phyloP scores from a whole-genome alignment of 2,888 invertebrate species.

The Philopedon plagiatum region DNA sequence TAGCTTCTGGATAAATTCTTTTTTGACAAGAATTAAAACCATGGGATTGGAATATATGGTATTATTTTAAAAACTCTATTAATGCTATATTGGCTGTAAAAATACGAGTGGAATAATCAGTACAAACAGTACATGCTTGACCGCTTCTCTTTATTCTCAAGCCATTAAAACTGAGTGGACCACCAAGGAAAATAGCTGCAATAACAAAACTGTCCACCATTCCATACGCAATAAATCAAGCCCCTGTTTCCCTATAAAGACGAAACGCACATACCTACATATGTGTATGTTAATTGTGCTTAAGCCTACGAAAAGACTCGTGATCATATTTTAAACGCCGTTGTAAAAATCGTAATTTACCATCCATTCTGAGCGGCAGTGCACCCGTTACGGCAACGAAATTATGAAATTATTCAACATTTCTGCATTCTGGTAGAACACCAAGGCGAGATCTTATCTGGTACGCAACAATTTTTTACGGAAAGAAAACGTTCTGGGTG shows the following conservation, averaged over 20 bases:
- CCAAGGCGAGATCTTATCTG: slow-evolving; percentile 32
- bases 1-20: no score
- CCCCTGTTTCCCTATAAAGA: slow-evolving; percentile 18
- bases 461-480: slow-evolving; percentile 17
- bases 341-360: slow-evolving; percentile 29
- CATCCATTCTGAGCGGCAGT: slow-evolving; percentile 18
- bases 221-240: slow-evolving; percentile 12
- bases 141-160: no score
- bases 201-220: slow-evolving; percentile 10
- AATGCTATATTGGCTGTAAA: no score
- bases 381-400: slow-evolving; percentile 34
- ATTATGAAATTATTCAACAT: slow-evolving; percentile 46
- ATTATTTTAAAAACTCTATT: no score
- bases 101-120: no score
- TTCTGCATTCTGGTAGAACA: slow-evolving; percentile 44
- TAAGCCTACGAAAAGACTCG: neutral
- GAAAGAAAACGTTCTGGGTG: slow-evolving; percentile 19
- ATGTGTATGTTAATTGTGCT: slow-evolving; percentile 17
- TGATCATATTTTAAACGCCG: neutral
- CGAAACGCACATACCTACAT: neutral
- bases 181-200: slow-evolving; percentile 16
- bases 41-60: no score
- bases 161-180: slow-evolving; percentile 13
- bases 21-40: no score
- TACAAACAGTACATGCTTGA: no score